A percentile compares a stretch with the other conserved stretches of the same genome.
Conservation (phyloP, 53 echinoderm and acorn worm genomes). For the Actinopyga echinites region DNA sequence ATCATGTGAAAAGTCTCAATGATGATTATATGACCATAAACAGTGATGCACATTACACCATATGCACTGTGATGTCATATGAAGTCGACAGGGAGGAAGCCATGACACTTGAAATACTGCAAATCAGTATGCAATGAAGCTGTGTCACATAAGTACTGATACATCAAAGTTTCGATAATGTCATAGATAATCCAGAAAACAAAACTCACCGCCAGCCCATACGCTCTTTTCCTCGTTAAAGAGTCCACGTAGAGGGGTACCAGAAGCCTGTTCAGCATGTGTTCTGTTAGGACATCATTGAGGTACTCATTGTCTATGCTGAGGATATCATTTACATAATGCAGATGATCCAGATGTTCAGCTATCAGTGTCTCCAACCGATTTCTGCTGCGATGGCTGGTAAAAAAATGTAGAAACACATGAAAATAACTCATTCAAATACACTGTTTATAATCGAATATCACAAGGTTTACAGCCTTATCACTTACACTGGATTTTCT, state of each 20-base stretch:
- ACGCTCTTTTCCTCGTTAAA: conserved; percentile 68
- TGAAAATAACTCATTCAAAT: too few species aligned
- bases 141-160: neutral
- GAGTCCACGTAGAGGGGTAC: conserved; percentile 93
- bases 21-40: too few species aligned
- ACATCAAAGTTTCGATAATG: neutral
- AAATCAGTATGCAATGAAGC: neutral
- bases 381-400: conserved; percentile 88
- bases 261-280: conserved; percentile 85
- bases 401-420: too few species aligned
- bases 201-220: conserved; percentile 71
- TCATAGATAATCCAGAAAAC: neutral
- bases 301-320: conserved; percentile 80
- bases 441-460: too few species aligned
- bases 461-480: too few species aligned
- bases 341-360: conserved; percentile 91
- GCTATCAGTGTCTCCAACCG: conserved; percentile 86
- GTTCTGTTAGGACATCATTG: conserved; percentile 89
- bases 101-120: neutral
- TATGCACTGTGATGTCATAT: too few species aligned
- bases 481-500: too few species aligned
- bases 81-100: neutral
- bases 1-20: too few species aligned
- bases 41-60: too few species aligned
- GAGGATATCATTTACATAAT: conserved; percentile 95